A percentile compares a stretch with the other conserved stretches of the same genome.
Evolutionary conservation across 2,797 vertebrate species (phyloP).

Genomic region (Limnodromus scolopaceus): DNA sequence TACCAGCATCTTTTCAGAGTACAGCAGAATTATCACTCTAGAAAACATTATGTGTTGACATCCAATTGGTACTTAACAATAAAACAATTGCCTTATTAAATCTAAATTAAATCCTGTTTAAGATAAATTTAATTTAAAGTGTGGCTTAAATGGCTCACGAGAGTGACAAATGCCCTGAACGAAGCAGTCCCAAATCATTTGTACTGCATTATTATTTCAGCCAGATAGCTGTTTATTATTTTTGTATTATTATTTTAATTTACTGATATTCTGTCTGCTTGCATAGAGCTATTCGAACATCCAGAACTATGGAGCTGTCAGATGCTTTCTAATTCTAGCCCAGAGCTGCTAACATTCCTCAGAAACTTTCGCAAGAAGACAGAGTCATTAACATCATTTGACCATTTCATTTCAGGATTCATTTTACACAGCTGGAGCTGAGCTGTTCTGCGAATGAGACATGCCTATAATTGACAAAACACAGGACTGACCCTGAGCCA

Average conservation of each 20-base stretch:
- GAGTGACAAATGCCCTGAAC: slow-evolving; percentile 49
- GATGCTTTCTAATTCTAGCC: slow-evolving; percentile 17
- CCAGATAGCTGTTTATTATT: slow-evolving; percentile 29
- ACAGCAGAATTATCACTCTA: slow-evolving; percentile 8
- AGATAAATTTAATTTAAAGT: slow-evolving; percentile 59
- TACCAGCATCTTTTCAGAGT: background rate
- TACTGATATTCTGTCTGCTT: background rate
- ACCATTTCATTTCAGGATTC: slow-evolving; percentile 53
- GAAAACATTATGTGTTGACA: slow-evolving; percentile 37
- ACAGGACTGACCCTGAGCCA: background rate
- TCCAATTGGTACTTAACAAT: slow-evolving; percentile 47
- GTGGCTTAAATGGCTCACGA: slow-evolving; percentile 37
- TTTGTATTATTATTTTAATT: slow-evolving; percentile 47
- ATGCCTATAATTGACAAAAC: slow-evolving; percentile 43
- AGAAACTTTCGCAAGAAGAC: slow-evolving; percentile 30
- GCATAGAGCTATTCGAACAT: background rate
- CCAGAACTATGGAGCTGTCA: slow-evolving; percentile 28
- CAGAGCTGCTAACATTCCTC: slow-evolving; percentile 30
- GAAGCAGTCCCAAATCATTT: background rate
- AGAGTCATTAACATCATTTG: slow-evolving; percentile 65
- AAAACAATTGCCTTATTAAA: slow-evolving; percentile 68
- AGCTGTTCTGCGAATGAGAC: slow-evolving; percentile 8
- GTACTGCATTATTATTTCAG: slow-evolving; percentile 32
- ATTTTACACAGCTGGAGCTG: slow-evolving; percentile 60
- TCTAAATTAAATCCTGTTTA: slow-evolving; percentile 62